Conservation (phyloP, 2,888 invertebrate genomes). For the Pasiphila rectangulata region DNA sequence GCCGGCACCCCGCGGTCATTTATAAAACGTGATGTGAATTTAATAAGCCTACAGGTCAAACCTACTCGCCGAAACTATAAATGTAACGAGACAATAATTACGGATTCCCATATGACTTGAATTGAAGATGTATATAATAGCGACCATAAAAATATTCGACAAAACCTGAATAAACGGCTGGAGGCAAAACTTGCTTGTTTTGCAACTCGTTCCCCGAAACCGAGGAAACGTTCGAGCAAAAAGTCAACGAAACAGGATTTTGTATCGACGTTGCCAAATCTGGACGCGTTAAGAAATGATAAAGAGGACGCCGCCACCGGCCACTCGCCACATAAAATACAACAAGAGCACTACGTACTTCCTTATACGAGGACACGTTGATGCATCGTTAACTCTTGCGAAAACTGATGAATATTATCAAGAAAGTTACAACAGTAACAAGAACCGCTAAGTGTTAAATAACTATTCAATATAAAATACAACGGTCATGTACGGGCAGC, state of each 20-base stretch:
- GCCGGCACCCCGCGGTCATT: too few species aligned
- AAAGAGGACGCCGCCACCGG: conserved; percentile 68
- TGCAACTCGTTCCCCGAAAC: conserved; percentile 73
- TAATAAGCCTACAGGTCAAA: not conserved
- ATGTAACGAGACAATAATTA: conserved; percentile 43
- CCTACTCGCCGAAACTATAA: not conserved
- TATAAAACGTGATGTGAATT: conserved; percentile 31
- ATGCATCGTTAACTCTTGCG: conserved; percentile 31
- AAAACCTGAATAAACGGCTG: conserved; percentile 77
- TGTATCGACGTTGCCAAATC: conserved; percentile 77
- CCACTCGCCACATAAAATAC: conserved; percentile 42
- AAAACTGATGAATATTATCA: conserved; percentile 19
- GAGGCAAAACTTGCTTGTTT: conserved; percentile 71
- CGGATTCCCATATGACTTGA: conserved; percentile 53
- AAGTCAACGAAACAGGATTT: conserved; percentile 76
- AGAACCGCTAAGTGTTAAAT: too few species aligned
- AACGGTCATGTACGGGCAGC: too few species aligned
- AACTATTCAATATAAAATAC: too few species aligned
- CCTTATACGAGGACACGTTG: conserved; percentile 45
- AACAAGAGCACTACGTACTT: conserved; percentile 48
- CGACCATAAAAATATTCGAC: conserved; percentile 74
- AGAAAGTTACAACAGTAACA: not conserved
- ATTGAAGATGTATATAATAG: conserved; percentile 62
- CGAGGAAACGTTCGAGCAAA: conserved; percentile 74
- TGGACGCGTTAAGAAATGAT: conserved; percentile 78